Base-by-base conservation (phyloP, 2,888 invertebrate genomes). In the Nebria salina region DNA sequence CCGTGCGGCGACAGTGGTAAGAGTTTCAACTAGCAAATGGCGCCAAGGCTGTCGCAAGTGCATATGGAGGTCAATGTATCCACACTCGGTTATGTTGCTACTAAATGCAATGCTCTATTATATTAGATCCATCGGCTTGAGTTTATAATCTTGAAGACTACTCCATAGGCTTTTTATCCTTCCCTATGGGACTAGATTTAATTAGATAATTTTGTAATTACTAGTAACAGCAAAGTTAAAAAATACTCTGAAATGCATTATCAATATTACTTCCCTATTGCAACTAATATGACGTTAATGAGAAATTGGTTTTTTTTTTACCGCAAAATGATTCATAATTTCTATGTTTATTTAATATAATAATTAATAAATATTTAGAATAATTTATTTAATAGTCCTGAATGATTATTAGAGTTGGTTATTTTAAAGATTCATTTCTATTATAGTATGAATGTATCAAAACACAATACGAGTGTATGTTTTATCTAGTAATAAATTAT, bases 61-160 rank as follows among this genome's bases (percentile, higher is more conserved):
- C 81, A 81, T 73, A 81, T 81, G 81, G 81, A 81, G 81, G 81
- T 81, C 81, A 81, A 76, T 81, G 81, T 81, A 81, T 81, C 76
- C 54, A 54, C 54, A 54, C 54, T 54, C 54, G 54, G 13, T 13
- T 3, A 2, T 3, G 54, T 65, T 75, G 73, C 68, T 74, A 79
- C 74, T 79, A 79, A 79, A 79, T 79, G 79, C 79, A 66, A 42
- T 42, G 79, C 79, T 79, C 79, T 79, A 79, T 78, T 54, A 54
- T 54, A 54, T 54, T 54, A 54, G 54, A 54, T 11, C 54, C 54
- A 54, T 8, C 54, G 54, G 54, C 54, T 11, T 54, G 54, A 54
- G 54, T 54, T 54, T 54, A 54, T 54, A 54, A 54, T 54, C 54
- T 54, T 54, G 54, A 54, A 54, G 54, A 54, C 54, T 8, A 13